Percentiles rank a stretch among this genome's conserved stretches.
These are phyloP conservation scores for Chromoteleia sp. DNA, from an alignment of 2,888 invertebrate genomes.

Conservation along the genomic window DNA sequence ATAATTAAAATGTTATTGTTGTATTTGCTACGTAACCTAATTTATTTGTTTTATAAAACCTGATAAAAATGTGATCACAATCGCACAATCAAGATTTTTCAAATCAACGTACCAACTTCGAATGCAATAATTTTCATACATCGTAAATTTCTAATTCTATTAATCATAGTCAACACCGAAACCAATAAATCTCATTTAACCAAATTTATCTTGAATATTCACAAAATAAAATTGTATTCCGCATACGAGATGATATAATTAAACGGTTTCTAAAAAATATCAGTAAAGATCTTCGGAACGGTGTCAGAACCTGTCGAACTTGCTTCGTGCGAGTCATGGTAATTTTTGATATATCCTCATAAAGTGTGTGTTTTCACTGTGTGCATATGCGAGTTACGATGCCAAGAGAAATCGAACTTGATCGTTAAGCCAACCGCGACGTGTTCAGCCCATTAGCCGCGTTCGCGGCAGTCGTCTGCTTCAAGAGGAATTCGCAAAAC, in stretches of 20 bases:
- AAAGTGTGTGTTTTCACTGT: constrained; percentile 72
- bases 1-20: constrained; percentile 15
- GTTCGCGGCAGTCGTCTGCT: constrained; percentile 74
- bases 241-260: constrained; percentile 53
- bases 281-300: constrained; percentile 51
- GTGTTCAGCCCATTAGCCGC: constrained; percentile 81
- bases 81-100: constrained; percentile 6
- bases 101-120: background rate
- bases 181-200: constrained; percentile 17
- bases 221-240: constrained; percentile 22
- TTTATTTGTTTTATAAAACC: background rate
- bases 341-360: constrained; percentile 72
- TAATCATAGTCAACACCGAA: constrained; percentile 14
- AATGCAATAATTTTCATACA: constrained; percentile 1
- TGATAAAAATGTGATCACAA: background rate
- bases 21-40: background rate
- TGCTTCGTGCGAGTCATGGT: constrained; percentile 63
- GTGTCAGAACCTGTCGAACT: constrained; percentile 65
- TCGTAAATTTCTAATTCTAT: constrained; percentile 36
- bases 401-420: constrained; percentile 83
- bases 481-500: constrained; percentile 55
- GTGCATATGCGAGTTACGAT: constrained; percentile 75
- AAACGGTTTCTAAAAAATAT: constrained; percentile 51
- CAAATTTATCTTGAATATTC: constrained; percentile 11
- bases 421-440: constrained; percentile 82